Percentiles rank a stretch among this genome's conserved stretches.
Conservation (phyloP, 2,888 invertebrate genomes). For the Philereme transversata region DNA sequence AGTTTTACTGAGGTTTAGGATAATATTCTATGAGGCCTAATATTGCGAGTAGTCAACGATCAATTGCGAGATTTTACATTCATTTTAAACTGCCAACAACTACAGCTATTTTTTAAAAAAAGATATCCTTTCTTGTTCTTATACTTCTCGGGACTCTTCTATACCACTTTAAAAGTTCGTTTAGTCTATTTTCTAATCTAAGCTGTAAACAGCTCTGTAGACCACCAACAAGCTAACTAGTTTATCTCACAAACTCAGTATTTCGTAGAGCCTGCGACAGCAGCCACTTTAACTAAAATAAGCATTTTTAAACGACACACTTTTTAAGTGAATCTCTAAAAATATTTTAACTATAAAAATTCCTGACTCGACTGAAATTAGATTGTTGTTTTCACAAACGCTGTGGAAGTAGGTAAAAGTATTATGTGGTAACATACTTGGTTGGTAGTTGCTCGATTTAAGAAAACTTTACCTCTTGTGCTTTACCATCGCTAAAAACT, state of each 20-base stretch:
- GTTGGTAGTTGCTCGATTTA: neutral
- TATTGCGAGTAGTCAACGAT: too few species aligned
- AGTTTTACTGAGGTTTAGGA: too few species aligned
- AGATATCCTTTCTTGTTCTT: too few species aligned
- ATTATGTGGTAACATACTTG: conserved; percentile 3
- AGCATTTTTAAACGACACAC: conserved; percentile 29
- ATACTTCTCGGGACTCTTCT: neutral
- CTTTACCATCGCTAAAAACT: too few species aligned
- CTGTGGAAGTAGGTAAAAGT: conserved; percentile 7
- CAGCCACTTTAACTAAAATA: conserved; percentile 28
- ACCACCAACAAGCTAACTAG: conserved; percentile 12
- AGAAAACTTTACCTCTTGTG: too few species aligned
- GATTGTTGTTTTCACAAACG: conserved; percentile 33
- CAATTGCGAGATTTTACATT: too few species aligned
- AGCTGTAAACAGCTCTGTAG: conserved; percentile 11
- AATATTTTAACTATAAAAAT: conserved; percentile 33
- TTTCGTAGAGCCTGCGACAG: conserved; percentile 6
- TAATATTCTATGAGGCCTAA: too few species aligned
- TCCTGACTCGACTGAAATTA: conserved; percentile 29
- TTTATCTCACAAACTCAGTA: conserved; percentile 27
- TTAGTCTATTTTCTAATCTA: neutral
- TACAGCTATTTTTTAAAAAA: too few species aligned
- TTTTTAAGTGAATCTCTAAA: conserved; percentile 28
- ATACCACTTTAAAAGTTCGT: neutral
- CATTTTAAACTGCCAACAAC: too few species aligned